Evolutionary conservation across 1,140 invertebrate genomes (phyloP).

Genomic region (Euglossa dilemma): DNA sequence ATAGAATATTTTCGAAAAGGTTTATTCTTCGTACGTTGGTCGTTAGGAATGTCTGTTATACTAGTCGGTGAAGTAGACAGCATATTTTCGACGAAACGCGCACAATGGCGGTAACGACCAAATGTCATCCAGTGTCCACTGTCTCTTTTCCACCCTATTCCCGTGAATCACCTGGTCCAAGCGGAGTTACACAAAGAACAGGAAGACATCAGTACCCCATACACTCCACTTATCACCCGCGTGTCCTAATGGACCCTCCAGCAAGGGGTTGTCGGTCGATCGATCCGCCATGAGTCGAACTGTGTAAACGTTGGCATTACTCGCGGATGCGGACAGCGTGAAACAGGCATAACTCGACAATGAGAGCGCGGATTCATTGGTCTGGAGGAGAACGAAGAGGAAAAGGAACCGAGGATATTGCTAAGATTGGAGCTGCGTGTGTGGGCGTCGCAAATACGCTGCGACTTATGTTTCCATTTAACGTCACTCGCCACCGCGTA

Average conservation of each 20-base stretch:
- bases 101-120: neutral
- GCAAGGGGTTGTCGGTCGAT: conserved; percentile 27
- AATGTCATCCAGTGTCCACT: conserved; percentile 22
- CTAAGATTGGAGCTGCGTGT: conserved; percentile 56
- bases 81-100: neutral
- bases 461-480: conserved; percentile 36
- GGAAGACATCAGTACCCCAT: conserved; percentile 25
- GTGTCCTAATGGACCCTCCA: conserved; percentile 22
- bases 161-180: conserved; percentile 39
- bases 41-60: neutral
- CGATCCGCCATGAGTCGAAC: neutral
- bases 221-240: conserved; percentile 24
- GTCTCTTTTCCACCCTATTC: conserved; percentile 30
- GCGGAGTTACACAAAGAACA: conserved; percentile 23
- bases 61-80: neutral
- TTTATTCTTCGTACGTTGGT: too few species aligned
- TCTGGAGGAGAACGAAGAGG: neutral
- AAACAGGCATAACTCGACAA: neutral
- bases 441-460: conserved; percentile 52
- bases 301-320: neutral
- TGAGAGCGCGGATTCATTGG: conserved; percentile 21
- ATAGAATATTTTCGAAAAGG: too few species aligned
- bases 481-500: conserved; percentile 18
- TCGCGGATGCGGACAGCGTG: neutral
- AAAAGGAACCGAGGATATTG: conserved; percentile 34